These are phyloP conservation scores for Neofelis nebulosa DNA, from an alignment of 2,113 vertebrate species.

Conservation along the genomic window DNA sequence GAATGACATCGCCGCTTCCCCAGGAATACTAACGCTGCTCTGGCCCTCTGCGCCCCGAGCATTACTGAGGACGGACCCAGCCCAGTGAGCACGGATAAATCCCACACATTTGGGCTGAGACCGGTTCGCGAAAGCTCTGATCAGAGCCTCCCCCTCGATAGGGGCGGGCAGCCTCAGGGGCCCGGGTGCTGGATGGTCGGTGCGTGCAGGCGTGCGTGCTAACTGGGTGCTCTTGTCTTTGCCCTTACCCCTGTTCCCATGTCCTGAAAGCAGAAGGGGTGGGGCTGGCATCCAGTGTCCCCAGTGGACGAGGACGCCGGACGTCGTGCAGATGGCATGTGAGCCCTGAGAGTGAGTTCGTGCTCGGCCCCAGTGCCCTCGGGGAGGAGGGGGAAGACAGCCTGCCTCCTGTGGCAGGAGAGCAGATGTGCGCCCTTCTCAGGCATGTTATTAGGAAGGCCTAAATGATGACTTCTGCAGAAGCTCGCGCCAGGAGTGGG, in stretches of 20 bases:
- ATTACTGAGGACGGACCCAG: background rate
- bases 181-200: too few relatives aligned
- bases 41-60: background rate
- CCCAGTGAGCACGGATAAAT: background rate
- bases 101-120: background rate
- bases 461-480: background rate
- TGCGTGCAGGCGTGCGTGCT: background rate
- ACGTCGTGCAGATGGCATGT: background rate
- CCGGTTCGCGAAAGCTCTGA: background rate
- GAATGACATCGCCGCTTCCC: background rate
- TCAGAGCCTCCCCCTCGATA: background rate
- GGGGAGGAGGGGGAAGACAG: background rate
- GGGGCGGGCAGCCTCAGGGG: background rate
- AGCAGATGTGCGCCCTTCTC: background rate
- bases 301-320: background rate
- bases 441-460: background rate
- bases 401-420: background rate
- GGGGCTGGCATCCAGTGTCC: background rate
- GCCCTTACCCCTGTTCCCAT: background rate
- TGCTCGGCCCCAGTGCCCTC: background rate
- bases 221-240: background rate
- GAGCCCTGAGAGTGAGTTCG: background rate
- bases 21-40: background rate
- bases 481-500: background rate
- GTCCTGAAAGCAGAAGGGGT: background rate